Conservation (phyloP, 2,113 vertebrate genomes). For the Lanius ludovicianus region DNA sequence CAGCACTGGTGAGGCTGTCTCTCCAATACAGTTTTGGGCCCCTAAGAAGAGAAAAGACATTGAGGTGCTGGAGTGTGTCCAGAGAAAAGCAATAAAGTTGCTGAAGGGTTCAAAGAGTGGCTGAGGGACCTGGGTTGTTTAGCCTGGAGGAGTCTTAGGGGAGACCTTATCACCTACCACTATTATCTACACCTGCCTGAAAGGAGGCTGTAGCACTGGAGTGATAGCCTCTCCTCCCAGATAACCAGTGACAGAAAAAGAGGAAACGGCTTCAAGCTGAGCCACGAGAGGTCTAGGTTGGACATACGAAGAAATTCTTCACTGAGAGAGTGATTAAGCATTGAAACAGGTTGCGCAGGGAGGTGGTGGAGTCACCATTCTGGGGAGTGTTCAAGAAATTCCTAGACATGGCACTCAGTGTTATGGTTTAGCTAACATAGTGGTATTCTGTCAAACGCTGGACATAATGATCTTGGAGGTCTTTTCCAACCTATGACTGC, state of each 20-base stretch:
- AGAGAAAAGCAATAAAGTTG: neutral
- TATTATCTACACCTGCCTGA: neutral
- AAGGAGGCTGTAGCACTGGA: neutral
- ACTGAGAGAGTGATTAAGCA: neutral
- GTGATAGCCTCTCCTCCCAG: neutral
- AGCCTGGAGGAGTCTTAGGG: neutral
- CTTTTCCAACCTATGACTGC: neutral
- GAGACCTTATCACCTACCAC: too few species aligned
- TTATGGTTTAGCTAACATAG: neutral
- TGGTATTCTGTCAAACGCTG: neutral
- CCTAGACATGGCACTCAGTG: neutral
- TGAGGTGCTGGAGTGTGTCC: too few species aligned
- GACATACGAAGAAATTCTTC: neutral
- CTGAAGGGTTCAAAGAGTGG: neutral
- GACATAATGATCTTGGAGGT: neutral
- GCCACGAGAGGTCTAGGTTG: neutral
- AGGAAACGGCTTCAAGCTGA: neutral
- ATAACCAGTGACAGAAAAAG: neutral
- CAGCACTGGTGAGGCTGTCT: neutral
- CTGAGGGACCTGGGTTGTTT: neutral
- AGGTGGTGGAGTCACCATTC: neutral
- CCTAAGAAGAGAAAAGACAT: neutral
- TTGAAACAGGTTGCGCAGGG: neutral
- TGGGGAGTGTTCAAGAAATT: neutral
- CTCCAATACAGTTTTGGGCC: neutral